These are phyloP conservation scores for Sylvicola cinctus DNA, from an alignment of 2,888 invertebrate species.

Conservation along the genomic window DNA sequence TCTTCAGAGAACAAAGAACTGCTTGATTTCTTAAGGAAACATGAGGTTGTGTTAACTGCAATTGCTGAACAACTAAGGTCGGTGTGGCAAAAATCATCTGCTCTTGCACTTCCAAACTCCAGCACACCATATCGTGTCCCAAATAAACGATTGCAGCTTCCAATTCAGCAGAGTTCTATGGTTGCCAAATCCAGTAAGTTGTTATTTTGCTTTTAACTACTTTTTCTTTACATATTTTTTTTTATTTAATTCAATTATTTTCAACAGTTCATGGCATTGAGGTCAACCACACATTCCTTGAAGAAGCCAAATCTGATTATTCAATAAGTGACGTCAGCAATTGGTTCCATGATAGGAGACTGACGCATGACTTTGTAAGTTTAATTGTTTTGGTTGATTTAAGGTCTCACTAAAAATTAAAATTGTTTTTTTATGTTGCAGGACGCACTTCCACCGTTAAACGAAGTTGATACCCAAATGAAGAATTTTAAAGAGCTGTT, in stretches of 20 bases:
- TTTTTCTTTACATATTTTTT: background rate
- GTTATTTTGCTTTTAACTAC: too few relatives aligned
- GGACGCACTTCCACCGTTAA: background rate
- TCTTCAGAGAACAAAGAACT: too few relatives aligned
- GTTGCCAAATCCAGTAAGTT: conserved; percentile 3
- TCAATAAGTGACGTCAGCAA: conserved; percentile 21
- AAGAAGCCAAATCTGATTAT: conserved; percentile 23
- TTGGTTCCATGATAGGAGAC: conserved; percentile 18
- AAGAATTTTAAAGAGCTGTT: conserved; percentile 19
- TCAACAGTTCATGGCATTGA: conserved; percentile 21
- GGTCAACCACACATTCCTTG: conserved; percentile 22
- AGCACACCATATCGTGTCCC: conserved; percentile 19
- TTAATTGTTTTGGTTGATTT: background rate
- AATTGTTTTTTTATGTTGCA: background rate
- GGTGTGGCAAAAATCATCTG: conserved; percentile 6
- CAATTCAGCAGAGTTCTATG: background rate
- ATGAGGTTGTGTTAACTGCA: too few relatives aligned
- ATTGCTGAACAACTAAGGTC: background rate
- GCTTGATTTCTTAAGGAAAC: too few relatives aligned
- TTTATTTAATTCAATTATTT: conserved; percentile 3
- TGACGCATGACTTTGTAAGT: conserved; percentile 9
- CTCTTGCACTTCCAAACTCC: conserved; percentile 12
- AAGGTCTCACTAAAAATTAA: conserved; percentile 1
- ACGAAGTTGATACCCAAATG: conserved; percentile 19
- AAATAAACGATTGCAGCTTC: background rate